These are phyloP conservation scores for Aleiodes testaceus DNA, from an alignment of 2,888 invertebrate species.

Conservation along the genomic window DNA sequence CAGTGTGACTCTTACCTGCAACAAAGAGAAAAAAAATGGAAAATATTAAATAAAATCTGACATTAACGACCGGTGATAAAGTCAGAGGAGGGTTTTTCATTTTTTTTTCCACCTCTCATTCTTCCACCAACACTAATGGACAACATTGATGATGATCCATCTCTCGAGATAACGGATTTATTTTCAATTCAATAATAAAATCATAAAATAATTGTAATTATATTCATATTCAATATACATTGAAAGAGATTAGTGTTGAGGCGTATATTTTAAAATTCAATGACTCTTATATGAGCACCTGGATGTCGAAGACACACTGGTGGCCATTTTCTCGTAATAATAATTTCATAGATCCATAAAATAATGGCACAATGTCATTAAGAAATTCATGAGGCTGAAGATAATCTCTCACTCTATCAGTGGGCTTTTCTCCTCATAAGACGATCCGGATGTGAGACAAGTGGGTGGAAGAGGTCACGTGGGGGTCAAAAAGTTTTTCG, in stretches of 20 bases:
- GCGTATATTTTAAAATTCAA: background rate
- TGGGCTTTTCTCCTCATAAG: conserved; percentile 19
- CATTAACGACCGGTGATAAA: conserved; percentile 36
- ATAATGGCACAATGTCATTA: conserved; percentile 48
- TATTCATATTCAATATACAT: background rate
- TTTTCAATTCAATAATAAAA: background rate
- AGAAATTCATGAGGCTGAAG: conserved; percentile 56
- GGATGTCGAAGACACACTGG: conserved; percentile 48
- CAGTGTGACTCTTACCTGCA: conserved; percentile 42
- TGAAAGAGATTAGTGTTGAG: too few relatives aligned
- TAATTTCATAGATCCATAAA: conserved; percentile 55
- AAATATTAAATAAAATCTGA: conserved; percentile 38
- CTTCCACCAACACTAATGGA: background rate
- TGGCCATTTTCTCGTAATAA: conserved; percentile 48
- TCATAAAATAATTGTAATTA: conserved; percentile 17
- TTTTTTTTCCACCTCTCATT: background rate
- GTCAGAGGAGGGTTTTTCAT: conserved; percentile 9
- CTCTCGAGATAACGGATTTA: conserved; percentile 7
- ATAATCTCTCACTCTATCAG: conserved; percentile 2
- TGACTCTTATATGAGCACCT: conserved; percentile 44
- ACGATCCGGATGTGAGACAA: conserved; percentile 26
- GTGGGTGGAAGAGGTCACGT: conserved; percentile 15
- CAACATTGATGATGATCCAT: conserved; percentile 24
- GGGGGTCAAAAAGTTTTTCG: conserved; percentile 12
- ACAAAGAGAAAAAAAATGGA: conserved; percentile 35